Conservation (phyloP, 30 jellyfish, hydroid and myxozoan genomes). For the Aurelia aurita complex sp. Pacific region DNA sequence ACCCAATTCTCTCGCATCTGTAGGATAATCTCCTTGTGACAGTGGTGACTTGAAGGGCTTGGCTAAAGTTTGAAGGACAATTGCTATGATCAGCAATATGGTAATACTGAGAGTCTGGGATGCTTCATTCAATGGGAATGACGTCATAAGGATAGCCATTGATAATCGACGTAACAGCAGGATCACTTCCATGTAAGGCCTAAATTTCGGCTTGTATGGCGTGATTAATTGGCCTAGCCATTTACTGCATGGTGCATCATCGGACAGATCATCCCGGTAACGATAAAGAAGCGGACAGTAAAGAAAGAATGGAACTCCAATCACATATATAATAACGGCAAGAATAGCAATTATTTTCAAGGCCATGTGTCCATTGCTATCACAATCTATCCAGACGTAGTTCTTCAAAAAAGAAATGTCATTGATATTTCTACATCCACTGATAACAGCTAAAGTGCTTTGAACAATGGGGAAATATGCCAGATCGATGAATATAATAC, state of each 20-base stretch:
- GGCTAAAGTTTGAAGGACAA: slow-evolving; percentile 36
- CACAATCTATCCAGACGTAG: slow-evolving; percentile 40
- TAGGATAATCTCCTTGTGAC: background rate
- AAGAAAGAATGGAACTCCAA: slow-evolving; percentile 46
- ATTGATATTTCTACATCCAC: slow-evolving; percentile 30
- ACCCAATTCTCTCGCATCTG: background rate
- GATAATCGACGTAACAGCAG: slow-evolving; percentile 26
- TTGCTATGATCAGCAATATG: slow-evolving; percentile 20
- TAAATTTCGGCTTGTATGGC: slow-evolving; percentile 27
- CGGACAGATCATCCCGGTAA: slow-evolving; percentile 17
- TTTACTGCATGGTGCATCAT: background rate
- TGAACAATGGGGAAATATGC: slow-evolving; percentile 60
- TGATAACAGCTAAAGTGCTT: slow-evolving; percentile 14
- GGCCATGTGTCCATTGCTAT: background rate
- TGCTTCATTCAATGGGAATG: slow-evolving; percentile 15
- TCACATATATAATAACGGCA: slow-evolving; percentile 20
- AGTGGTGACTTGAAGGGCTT: slow-evolving; percentile 29
- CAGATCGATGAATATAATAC: slow-evolving; percentile 34
- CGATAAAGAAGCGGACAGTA: slow-evolving; percentile 44
- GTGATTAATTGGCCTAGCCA: slow-evolving; percentile 46
- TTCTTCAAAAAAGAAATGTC: slow-evolving; percentile 38
- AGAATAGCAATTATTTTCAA: slow-evolving; percentile 25
- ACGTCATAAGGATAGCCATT: slow-evolving; percentile 38
- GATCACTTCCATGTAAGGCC: slow-evolving; percentile 42
- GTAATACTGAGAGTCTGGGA: slow-evolving; percentile 18